Conservation (phyloP, 2,113 vertebrate genomes). For the Cepphus grylle region DNA sequence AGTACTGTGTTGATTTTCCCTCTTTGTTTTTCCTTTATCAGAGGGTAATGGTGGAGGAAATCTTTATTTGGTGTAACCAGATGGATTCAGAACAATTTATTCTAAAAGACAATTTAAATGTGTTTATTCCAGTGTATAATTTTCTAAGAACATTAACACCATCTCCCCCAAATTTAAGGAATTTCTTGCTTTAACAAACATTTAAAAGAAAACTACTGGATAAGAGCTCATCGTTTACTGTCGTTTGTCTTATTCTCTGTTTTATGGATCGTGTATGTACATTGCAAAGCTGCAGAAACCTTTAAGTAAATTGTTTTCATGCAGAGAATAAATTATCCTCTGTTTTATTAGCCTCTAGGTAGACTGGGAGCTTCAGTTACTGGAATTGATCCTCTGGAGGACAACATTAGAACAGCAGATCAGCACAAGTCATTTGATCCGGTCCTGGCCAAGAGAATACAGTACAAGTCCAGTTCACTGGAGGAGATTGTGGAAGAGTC, state of each 20-base stretch:
- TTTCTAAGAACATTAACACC: not conserved
- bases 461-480: slow-evolving; percentile 83
- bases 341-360: slow-evolving; percentile 84
- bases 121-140: not conserved
- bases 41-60: not conserved
- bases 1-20: not conserved
- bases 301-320: slow-evolving; percentile 35
- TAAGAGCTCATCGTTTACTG: not conserved
- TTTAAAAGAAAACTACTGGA: not conserved
- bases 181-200: not conserved
- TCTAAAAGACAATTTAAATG: not conserved
- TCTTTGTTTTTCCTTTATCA: not conserved
- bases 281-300: not conserved
- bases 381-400: slow-evolving; percentile 91
- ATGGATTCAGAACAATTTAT: not conserved
- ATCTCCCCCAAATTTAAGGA: not conserved
- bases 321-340: slow-evolving; percentile 23
- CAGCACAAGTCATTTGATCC: slow-evolving; percentile 88
- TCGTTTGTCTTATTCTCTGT: not conserved
- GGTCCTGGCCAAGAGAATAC: slow-evolving; percentile 74
- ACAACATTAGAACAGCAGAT: slow-evolving; percentile 87
- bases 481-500: slow-evolving; percentile 83
- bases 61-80: not conserved
- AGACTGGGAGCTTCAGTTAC: slow-evolving; percentile 88
- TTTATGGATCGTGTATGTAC: not conserved